Conservation (phyloP, 2,888 invertebrate genomes). For the Dichetophora obliterata region DNA sequence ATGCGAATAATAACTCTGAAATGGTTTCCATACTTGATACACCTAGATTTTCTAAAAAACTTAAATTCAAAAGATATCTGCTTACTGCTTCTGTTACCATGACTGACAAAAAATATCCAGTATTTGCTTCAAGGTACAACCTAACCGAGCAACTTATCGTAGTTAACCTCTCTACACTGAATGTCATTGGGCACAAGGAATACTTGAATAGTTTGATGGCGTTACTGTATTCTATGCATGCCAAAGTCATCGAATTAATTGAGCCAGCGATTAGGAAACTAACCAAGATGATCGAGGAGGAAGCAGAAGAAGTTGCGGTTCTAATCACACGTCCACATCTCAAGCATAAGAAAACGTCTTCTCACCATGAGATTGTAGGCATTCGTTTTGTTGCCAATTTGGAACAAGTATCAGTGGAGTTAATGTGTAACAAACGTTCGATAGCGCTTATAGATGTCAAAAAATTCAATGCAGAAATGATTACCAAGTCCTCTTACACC, state of each 20-base stretch:
- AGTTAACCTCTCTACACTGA: constrained; percentile 85
- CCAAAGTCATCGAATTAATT: constrained; percentile 59
- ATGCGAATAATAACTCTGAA: constrained; percentile 67
- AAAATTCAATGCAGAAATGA: constrained; percentile 80
- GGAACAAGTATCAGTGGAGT: constrained; percentile 79
- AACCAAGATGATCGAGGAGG: constrained; percentile 59
- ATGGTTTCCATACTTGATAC: constrained; percentile 76
- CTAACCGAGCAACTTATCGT: constrained; percentile 85
- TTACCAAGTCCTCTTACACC: constrained; percentile 83
- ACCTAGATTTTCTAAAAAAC: constrained; percentile 72
- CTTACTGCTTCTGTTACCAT: constrained; percentile 81
- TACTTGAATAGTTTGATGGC: constrained; percentile 78
- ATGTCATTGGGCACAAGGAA: constrained; percentile 87
- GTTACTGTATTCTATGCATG: constrained; percentile 67
- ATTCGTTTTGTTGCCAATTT: constrained; percentile 82
- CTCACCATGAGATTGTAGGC: constrained; percentile 75
- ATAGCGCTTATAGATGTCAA: constrained; percentile 75
- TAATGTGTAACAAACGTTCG: constrained; percentile 75
- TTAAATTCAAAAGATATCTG: constrained; percentile 72
- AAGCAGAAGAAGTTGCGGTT: constrained; percentile 38
- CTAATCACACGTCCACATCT: too few species aligned
- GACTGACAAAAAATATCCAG: constrained; percentile 84
- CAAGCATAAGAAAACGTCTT: constrained; percentile 48
- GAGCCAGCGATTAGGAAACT: constrained; percentile 51
- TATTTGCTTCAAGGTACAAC: constrained; percentile 80